These are phyloP conservation scores for Chymomyza caudatula DNA, from an alignment of 2,888 invertebrate species.

Conservation along the genomic window DNA sequence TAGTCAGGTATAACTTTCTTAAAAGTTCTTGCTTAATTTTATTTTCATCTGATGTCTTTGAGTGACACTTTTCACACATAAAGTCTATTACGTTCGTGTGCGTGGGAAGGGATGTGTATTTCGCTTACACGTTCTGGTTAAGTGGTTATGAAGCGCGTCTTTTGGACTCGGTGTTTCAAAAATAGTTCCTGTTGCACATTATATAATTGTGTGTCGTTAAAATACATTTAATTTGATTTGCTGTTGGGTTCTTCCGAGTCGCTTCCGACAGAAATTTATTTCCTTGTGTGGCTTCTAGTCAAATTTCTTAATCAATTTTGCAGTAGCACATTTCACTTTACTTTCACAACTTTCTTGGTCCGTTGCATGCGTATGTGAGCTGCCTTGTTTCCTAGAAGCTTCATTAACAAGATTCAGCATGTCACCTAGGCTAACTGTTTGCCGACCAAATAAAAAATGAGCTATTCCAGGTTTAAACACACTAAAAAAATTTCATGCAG, in stretches of 20 bases:
- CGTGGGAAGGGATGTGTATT: not conserved
- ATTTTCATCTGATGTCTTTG: constrained; percentile 32
- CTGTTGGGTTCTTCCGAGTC: not conserved
- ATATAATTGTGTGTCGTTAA: constrained; percentile 24
- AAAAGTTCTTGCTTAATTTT: constrained; percentile 6
- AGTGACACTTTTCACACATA: constrained; percentile 55
- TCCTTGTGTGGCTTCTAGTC: no score
- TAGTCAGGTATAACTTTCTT: not conserved
- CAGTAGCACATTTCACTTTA: no score
- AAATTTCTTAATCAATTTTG: no score
- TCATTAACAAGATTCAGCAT: no score
- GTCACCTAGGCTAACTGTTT: no score
- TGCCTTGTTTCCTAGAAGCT: no score
- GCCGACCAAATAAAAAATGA: no score
- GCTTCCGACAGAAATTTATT: no score
- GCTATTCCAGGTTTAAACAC: no score
- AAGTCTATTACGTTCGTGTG: constrained; percentile 26
- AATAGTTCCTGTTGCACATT: constrained; percentile 9
- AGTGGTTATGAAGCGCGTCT: constrained; percentile 47
- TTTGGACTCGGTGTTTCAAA: constrained; percentile 15
- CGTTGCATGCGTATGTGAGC: no score
- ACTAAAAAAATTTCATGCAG: no score
- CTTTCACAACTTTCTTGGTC: no score
- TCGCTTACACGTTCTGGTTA: constrained; percentile 29
- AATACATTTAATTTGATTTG: constrained; percentile 31